Base-by-base conservation (phyloP, 1,140 invertebrate species). In the Tetragonula clypearis region DNA sequence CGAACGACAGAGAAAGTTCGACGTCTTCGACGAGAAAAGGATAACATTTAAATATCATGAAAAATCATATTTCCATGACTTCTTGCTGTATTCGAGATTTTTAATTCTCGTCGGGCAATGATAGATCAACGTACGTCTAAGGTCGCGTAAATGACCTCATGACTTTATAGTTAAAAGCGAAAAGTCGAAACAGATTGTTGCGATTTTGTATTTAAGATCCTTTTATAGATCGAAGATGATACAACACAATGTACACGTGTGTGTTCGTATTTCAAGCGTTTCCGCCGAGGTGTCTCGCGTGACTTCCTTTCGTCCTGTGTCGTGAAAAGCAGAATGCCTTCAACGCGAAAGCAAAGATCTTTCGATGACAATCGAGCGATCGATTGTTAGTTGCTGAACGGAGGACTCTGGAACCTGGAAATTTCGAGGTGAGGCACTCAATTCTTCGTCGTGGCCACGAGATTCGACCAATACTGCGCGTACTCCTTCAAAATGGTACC, bases 401-500 rank as follows among this genome's bases (percentile, higher is more conserved):
- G 3, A 11, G 12, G 12, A 62, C 60, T 62, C 19, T 62, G 23
- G 23, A 14, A 21, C 23, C n/a, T 62, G n/a, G 60, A 62, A 65
- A 73, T 23, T 12, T 41, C 58, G 60, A 14, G 17, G 30, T 30
- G 41, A 62, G 69, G 83, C 56, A 26, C 56, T 87, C 69, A 82
- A 19, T 79, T 21, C 23, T 26, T 56, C 23, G 62, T 66, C 49
- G 91, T 76, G 1, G 93, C 93, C 2, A 92, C 88, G 56, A 95
- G 74, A 68, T 97, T 96, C 30, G 96, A 95, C 97, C 97, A 97
- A 91, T 97, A 97, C 21, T 96, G 96, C 21, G 95, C 95, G 90
- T 97, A 97, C 71, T 97, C 96, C 93, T 97, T 96, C 78, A 97
- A 90, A 53, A 97, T 95, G 15, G 96, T 97, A 75, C 97, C 97